A percentile compares a stretch with the other conserved stretches of the same genome.
phyloP scores from a whole-genome alignment of 2,113 vertebrate species.

The Calidris pygmaea region DNA sequence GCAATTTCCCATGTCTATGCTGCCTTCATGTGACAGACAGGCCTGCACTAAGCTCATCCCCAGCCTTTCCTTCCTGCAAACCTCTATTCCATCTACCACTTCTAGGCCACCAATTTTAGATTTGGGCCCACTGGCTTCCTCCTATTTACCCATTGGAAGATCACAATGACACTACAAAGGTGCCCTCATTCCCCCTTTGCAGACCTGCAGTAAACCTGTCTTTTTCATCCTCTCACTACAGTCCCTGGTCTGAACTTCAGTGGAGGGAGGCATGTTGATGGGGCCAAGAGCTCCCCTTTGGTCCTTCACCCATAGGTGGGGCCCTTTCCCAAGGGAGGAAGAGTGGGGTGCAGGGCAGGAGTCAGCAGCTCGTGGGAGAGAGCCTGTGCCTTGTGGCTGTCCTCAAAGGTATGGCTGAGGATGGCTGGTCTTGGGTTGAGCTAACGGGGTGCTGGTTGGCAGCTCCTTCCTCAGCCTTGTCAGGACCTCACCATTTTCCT shows the following conservation, averaged over 20 bases:
- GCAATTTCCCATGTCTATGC: background rate
- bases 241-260: background rate
- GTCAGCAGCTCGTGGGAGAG: background rate
- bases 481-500: background rate
- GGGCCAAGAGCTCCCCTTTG: background rate
- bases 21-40: background rate
- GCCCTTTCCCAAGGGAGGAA: constrained; percentile 34
- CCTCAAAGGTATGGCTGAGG: background rate
- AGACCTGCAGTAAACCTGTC: background rate
- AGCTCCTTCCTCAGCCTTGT: background rate
- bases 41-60: background rate
- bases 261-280: background rate
- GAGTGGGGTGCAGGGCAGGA: background rate
- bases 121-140: background rate
- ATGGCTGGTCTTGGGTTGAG: background rate
- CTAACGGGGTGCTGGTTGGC: background rate
- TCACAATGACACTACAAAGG: background rate
- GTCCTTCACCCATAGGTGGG: constrained; percentile 22
- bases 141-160: fast-evolving
- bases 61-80: background rate
- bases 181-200: background rate
- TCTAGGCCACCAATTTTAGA: background rate
- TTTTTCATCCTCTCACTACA: background rate
- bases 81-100: background rate
- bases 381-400: background rate